Evolutionary conservation across 1,140 invertebrate genomes (phyloP).

Genomic region (Chelonus insularis): DNA sequence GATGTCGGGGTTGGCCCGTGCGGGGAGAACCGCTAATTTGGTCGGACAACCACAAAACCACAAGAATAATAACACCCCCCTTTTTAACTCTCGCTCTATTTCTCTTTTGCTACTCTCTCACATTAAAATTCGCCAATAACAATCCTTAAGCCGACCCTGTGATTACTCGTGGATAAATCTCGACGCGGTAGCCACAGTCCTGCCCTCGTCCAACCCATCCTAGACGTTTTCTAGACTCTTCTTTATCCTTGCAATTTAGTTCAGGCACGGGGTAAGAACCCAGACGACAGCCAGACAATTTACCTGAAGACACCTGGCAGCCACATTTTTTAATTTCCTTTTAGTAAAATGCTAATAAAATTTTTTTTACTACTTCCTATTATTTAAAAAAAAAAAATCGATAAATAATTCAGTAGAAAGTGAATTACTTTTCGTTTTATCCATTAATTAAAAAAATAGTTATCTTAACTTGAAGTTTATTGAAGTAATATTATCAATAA

Average conservation of each 20-base stretch:
- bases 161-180: slow-evolving; percentile 52
- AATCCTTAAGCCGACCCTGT: slow-evolving; percentile 45
- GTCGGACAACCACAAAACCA: slow-evolving; percentile 50
- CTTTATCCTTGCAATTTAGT: slow-evolving; percentile 6
- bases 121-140: slow-evolving; percentile 52
- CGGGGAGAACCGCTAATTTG: slow-evolving; percentile 48
- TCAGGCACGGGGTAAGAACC: not conserved
- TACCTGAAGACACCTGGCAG: slow-evolving; percentile 13
- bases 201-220: slow-evolving; percentile 22
- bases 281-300: slow-evolving; percentile 20
- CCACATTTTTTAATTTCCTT: not conserved
- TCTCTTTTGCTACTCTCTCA: slow-evolving; percentile 30
- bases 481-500: too few relatives aligned
- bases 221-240: slow-evolving; percentile 9
- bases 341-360: not conserved
- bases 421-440: too few relatives aligned
- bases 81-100: not conserved
- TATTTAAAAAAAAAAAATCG: too few relatives aligned
- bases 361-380: too few relatives aligned
- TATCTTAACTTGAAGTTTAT: too few relatives aligned
- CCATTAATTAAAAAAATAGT: too few relatives aligned
- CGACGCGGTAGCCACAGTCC: slow-evolving; percentile 40
- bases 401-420: too few relatives aligned
- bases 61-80: slow-evolving; percentile 49
- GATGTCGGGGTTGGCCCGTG: slow-evolving; percentile 39